Conservation (phyloP, 2,888 invertebrate genomes). For the Mactromeris polynyma region DNA sequence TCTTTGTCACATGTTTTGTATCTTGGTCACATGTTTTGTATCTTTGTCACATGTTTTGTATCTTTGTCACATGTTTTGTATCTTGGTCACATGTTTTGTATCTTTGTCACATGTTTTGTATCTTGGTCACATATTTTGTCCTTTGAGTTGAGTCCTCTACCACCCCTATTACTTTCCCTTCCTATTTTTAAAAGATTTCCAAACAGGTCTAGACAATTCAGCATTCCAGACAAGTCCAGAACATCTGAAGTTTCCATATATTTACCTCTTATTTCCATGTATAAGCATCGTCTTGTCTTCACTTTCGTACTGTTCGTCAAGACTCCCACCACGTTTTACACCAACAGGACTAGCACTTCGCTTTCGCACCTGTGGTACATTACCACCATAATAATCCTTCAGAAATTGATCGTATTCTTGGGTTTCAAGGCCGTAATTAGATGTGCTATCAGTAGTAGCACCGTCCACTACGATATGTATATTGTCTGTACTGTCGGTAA, state of each 20-base stretch:
- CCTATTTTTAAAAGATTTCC: too few relatives aligned
- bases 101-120: too few relatives aligned
- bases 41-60: too few relatives aligned
- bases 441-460: conserved; percentile 82
- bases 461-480: conserved; percentile 84
- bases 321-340: conserved; percentile 8
- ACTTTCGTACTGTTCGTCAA: conserved; percentile 6
- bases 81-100: too few relatives aligned
- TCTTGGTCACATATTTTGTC: too few relatives aligned
- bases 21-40: too few relatives aligned
- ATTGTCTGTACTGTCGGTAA: conserved; percentile 50
- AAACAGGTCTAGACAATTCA: too few relatives aligned
- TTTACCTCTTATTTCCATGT: conserved; percentile 65
- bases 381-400: conserved; percentile 72
- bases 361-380: conserved; percentile 72
- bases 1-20: too few relatives aligned
- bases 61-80: too few relatives aligned
- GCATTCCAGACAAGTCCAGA: too few relatives aligned
- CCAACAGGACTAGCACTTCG: conserved; percentile 70
- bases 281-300: conserved; percentile 53
- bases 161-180: too few relatives aligned
- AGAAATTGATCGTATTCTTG: conserved; percentile 68
- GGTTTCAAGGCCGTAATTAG: conserved; percentile 70
- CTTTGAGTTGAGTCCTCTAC: too few relatives aligned
- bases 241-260: not conserved